Base-by-base conservation (phyloP, 2,888 invertebrate species). In the Zygogramma bicolorata region DNA sequence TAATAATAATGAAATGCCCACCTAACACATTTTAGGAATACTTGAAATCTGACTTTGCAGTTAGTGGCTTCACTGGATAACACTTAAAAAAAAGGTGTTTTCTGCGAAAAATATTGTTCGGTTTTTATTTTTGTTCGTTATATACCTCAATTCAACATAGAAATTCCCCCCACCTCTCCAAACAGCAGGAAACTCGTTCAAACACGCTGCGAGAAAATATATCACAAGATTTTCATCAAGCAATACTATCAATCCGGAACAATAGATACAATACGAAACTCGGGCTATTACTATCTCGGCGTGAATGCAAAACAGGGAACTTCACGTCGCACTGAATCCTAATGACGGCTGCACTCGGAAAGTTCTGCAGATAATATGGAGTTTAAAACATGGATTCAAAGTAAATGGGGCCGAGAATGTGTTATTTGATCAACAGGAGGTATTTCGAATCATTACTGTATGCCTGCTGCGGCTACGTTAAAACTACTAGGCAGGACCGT, bases 321-420 rank as follows among this genome's bases (percentile, higher is more conserved):
- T 46, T 46, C 46, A 46, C 18, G 46, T 46, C 3, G 8, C 20
- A 18, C 46, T 46, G 46, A 46, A 46, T 46, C 20, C 46, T 46
- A 46, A 46, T 46, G 46, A 10, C 46, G 18, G 7, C 46, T 20
- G 8, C 20, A 10, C 46, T 46, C 46, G 46, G 46, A 22, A 46
- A 46, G 20, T 46, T 46, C 18, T 46, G 46, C 18, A 46, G 46
- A 46, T 46, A 46, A 46, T 46, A 46, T 10, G 18, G 18, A 46
- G 46, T 46, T 46, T 46, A 46, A 46, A 46, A 46, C 46, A 46
- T 20, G 46, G 20, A 46, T 46, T 46, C 46, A 46, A 46, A 46
- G 46, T 18, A 20, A 18, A 46, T 46, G 46, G 46, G 7, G 46
- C 10, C 10, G 46, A 18, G 46, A 18, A 46, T 46, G 46, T 46